These are phyloP conservation scores for Nesidiocoris tenuis DNA, from an alignment of 2,888 invertebrate species.

Conservation along the genomic window DNA sequence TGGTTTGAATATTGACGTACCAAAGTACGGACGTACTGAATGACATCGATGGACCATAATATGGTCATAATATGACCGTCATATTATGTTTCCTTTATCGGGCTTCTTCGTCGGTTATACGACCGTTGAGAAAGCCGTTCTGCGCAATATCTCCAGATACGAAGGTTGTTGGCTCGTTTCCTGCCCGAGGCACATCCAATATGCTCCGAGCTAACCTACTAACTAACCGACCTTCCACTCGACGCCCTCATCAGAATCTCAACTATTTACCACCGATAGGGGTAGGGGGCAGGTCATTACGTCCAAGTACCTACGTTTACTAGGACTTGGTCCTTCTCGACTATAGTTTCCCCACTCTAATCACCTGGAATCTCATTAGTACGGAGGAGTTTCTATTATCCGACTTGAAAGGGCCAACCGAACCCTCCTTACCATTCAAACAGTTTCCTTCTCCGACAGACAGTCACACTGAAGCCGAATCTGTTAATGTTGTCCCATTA, in stretches of 20 bases:
- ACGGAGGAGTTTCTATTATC: conserved; percentile 31
- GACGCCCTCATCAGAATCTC: not conserved
- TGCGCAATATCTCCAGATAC: no score
- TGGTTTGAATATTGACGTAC: no score
- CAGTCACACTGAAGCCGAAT: not conserved
- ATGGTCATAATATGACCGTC: no score
- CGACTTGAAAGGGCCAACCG: not conserved
- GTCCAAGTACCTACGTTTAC: conserved; percentile 13
- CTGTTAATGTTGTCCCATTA: not conserved
- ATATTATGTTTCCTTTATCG: no score
- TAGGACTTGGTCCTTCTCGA: not conserved
- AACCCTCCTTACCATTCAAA: not conserved
- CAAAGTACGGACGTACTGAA: no score
- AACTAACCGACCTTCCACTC: not conserved
- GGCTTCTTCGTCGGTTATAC: no score
- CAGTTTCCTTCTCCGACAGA: not conserved
- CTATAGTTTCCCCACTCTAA: conserved; percentile 11
- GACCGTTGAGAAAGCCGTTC: no score
- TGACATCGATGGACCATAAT: no score
- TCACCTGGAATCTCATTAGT: conserved; percentile 32
- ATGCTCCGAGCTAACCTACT: not conserved
- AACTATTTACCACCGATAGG: conserved; percentile 12
- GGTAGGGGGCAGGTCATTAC: not conserved
- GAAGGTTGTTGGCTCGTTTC: not conserved
- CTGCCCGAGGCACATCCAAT: no score